Base-by-base conservation (phyloP, 2,797 vertebrate species). In the Cygnus olor region DNA sequence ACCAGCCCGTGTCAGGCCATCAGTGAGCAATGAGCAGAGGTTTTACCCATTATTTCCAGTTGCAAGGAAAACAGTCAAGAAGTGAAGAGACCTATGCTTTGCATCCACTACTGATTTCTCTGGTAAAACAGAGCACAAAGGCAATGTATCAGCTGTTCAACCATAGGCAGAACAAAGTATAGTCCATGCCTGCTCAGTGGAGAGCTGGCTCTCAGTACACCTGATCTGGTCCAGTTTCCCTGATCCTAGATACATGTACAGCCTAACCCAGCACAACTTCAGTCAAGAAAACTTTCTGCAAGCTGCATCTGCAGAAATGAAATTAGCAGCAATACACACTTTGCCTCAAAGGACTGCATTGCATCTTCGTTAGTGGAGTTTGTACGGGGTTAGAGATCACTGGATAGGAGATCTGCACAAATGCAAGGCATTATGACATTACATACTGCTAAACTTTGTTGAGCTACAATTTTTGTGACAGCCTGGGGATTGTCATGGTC, bases 241-340 rank as follows among this genome's bases (percentile, higher is more conserved):
- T 36, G 80, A 90, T 49, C 70, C 74, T 61, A 57, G 56, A 88
- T 61, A 82, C 95, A 86, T 80, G 88, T 91, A 81, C 61, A 69
- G 78, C 38, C 71, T 61, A 94, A 73, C 74, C 45, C 88, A 81
- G 51, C 10, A 44, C 1, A 42, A 73, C 66, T 79, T 88, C 53
- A 79, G 42, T 83, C 54, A 86, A n/a, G 81, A 86, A 22, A 90
- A 63, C 71, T 73, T 92, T 71, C 82, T 80, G 45, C 69, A 80
- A 87, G 57, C 89, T 92, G 61, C 80, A 85, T 85, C 92, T 92
- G 80, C 71, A 93, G 78, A 90, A 94, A 94, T 86, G 32, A 93
- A 95, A 94, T 91, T 54, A 90, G 34, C 91, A 83, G 88, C 83
- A 90, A 70, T 91, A 61, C 58, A 87, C 90, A 34, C 68, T 74